Evolutionary conservation across 2,888 invertebrate genomes (phyloP).

Genomic region (Plebejus melissa): DNA sequence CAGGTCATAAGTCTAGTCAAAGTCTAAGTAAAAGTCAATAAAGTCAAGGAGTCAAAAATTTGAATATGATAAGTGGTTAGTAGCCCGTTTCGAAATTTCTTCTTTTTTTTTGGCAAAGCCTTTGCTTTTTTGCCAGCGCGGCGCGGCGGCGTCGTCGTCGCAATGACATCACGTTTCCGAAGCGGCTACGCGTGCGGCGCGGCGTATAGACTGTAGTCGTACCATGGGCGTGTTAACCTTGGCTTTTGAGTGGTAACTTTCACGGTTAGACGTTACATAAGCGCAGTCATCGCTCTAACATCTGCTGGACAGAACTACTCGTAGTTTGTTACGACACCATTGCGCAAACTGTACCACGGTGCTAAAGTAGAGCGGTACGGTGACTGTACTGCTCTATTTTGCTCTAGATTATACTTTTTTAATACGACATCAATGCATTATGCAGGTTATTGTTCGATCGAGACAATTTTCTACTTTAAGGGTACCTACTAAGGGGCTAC

Average conservation of each 20-base stretch:
- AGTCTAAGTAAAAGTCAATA: too few relatives aligned
- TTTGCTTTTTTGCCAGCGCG: neutral
- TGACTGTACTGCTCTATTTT: neutral
- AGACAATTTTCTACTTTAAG: neutral
- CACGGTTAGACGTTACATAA: slow-evolving; percentile 78
- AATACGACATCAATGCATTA: neutral
- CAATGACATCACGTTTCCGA: slow-evolving; percentile 16
- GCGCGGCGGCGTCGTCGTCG: neutral
- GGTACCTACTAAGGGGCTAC: too few relatives aligned
- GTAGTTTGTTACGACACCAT: slow-evolving; percentile 13
- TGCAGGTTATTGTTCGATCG: neutral
- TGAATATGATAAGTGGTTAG: neutral
- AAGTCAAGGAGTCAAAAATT: neutral
- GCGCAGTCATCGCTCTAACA: slow-evolving; percentile 50
- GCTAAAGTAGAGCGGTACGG: too few relatives aligned
- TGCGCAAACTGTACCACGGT: slow-evolving; percentile 3
- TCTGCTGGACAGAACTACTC: slow-evolving; percentile 44
- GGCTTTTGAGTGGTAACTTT: slow-evolving; percentile 78
- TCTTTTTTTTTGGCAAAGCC: neutral
- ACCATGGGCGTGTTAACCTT: slow-evolving; percentile 74
- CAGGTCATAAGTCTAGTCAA: too few relatives aligned
- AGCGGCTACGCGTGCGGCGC: neutral
- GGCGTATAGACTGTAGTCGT: slow-evolving; percentile 32
- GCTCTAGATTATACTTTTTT: neutral
- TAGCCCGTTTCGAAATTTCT: neutral